A percentile compares a stretch with the other conserved stretches of the same genome.
These are phyloP conservation scores for Halichondria panicea DNA, from an alignment of 37 sponge, comb jelly and placozoan species.

Conservation along the genomic window DNA sequence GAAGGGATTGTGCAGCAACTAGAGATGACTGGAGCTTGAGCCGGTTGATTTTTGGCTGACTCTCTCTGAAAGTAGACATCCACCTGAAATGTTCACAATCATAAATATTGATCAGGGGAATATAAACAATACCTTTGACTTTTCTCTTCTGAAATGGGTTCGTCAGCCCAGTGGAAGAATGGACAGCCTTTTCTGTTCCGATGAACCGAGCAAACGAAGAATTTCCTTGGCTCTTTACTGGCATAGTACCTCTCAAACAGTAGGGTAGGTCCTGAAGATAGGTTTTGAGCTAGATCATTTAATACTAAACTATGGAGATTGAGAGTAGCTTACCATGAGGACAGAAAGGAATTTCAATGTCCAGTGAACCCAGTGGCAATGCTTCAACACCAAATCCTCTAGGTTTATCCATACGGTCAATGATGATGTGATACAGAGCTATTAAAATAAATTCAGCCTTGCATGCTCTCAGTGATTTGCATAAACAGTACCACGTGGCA, in stretches of 20 bases:
- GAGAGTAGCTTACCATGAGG: slow-evolving; percentile 58
- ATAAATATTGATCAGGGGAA: no score
- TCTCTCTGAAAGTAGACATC: slow-evolving; percentile 34
- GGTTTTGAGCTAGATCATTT: not conserved
- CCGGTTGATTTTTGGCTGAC: slow-evolving; percentile 20
- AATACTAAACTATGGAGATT: not conserved
- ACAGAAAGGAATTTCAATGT: slow-evolving; percentile 50
- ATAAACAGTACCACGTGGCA: no score
- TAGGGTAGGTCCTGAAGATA: slow-evolving; percentile 77
- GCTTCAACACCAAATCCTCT: slow-evolving; percentile 42
- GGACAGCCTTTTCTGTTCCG: slow-evolving; percentile 79
- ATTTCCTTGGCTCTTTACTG: slow-evolving; percentile 61
- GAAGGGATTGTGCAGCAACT: not conserved
- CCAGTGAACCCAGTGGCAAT: not conserved
- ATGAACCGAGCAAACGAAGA: slow-evolving; percentile 89
- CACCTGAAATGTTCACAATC: slow-evolving; percentile 23
- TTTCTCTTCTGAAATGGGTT: slow-evolving; percentile 47
- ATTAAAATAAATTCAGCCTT: no score
- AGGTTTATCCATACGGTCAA: not conserved
- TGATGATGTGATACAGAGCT: no score
- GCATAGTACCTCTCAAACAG: slow-evolving; percentile 82
- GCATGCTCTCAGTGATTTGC: no score
- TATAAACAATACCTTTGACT: slow-evolving; percentile 29
- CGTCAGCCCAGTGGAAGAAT: slow-evolving; percentile 91
- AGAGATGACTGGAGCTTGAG: not conserved